Percentiles rank a stretch among this genome's conserved stretches.
Conservation (phyloP, 2,888 invertebrate species). For the Perizoma affinitatum region DNA sequence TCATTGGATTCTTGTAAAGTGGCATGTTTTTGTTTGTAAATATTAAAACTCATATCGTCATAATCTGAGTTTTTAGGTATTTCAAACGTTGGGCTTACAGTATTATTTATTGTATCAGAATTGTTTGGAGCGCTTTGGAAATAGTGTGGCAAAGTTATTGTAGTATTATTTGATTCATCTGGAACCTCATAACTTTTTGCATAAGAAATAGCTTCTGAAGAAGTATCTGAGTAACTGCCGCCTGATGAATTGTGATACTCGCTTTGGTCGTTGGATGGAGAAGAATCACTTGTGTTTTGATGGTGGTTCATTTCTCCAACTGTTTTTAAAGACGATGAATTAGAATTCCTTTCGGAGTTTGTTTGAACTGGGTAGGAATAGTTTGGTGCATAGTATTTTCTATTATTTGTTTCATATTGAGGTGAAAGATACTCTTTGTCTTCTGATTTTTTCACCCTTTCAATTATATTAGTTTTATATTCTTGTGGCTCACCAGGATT, state of each 20-base stretch:
- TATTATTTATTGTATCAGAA: background rate
- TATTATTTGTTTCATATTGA: background rate
- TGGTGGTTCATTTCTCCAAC: background rate
- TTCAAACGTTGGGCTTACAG: background rate
- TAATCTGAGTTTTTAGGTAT: background rate
- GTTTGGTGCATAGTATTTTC: background rate
- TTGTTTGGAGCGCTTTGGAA: background rate
- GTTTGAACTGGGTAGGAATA: background rate
- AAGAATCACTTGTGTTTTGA: conserved; percentile 1
- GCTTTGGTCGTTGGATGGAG: conserved; percentile 1
- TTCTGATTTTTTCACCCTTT: background rate
- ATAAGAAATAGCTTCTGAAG: background rate
- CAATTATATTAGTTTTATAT: background rate
- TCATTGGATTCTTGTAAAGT: conserved; percentile 3
- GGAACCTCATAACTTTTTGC: background rate
- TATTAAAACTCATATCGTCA: background rate
- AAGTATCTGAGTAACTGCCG: background rate
- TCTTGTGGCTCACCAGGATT: background rate
- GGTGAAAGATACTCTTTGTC: conserved; percentile 1
- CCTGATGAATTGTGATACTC: conserved; percentile 2
- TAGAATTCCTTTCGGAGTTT: background rate
- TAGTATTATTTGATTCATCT: background rate
- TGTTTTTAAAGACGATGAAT: background rate
- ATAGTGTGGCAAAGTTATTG: background rate
- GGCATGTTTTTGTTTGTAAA: background rate